Evolutionary conservation across 1,140 invertebrate species (phyloP).

Genomic region (Capitella teleta): DNA sequence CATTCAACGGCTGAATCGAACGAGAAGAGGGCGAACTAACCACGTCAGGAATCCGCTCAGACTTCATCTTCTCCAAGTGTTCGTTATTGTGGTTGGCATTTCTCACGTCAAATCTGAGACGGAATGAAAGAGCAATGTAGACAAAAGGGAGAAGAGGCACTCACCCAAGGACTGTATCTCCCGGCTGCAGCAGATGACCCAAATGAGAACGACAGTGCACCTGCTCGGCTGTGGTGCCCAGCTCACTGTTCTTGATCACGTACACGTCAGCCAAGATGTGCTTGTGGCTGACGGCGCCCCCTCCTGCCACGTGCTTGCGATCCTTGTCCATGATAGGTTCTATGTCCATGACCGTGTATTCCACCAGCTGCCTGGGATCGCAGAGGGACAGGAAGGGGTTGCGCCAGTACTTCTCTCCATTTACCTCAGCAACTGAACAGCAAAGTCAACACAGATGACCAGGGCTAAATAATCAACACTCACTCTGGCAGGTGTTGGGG

Average conservation of each 20-base stretch:
- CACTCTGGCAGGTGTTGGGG: slow-evolving; percentile 78
- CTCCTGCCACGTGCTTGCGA: slow-evolving; percentile 18
- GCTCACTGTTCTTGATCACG: slow-evolving; percentile 77
- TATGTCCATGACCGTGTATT: slow-evolving; percentile 92
- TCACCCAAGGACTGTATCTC: slow-evolving; percentile 84
- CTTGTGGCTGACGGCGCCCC: slow-evolving; percentile 29
- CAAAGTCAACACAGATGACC: neutral
- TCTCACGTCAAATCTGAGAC: slow-evolving; percentile 65
- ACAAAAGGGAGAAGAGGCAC: slow-evolving; percentile 11
- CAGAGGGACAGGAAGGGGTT: slow-evolving; percentile 75
- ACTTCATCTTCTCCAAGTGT: slow-evolving; percentile 67
- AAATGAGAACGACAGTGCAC: slow-evolving; percentile 66
- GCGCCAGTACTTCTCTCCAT: slow-evolving; percentile 69
- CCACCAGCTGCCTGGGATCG: slow-evolving; percentile 77
- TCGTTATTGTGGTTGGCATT: slow-evolving; percentile 83
- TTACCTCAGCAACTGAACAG: slow-evolving; percentile 69
- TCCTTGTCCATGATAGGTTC: slow-evolving; percentile 70
- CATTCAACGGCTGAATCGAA: neutral
- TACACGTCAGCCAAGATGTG: slow-evolving; percentile 87
- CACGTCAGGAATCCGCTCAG: slow-evolving; percentile 69
- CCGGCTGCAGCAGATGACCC: slow-evolving; percentile 82
- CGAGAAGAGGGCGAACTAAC: slow-evolving; percentile 25
- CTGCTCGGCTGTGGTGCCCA: slow-evolving; percentile 57
- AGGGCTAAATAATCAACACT: no score
- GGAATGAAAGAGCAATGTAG: slow-evolving; percentile 1